Conservation (phyloP, 2,888 invertebrate species). For the Pediacus dermestoides region DNA sequence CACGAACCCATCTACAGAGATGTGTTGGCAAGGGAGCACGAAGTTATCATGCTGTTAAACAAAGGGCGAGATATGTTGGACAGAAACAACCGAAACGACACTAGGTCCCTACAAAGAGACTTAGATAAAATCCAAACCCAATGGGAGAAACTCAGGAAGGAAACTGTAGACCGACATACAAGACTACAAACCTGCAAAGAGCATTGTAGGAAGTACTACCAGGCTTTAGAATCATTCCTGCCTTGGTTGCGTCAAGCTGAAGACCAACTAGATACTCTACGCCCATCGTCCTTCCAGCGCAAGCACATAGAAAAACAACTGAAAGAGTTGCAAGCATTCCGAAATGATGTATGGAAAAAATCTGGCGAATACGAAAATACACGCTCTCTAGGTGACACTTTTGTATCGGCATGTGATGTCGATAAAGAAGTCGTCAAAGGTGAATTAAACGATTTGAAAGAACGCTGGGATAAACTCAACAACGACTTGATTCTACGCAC, state of each 20-base stretch:
- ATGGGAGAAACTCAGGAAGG: slow-evolving; percentile 89
- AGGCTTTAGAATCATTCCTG: slow-evolving; percentile 77
- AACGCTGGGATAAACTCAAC: slow-evolving; percentile 88
- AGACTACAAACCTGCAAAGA: slow-evolving; percentile 87
- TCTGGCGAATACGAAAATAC: slow-evolving; percentile 92
- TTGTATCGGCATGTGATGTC: slow-evolving; percentile 82
- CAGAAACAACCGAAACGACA: slow-evolving; percentile 50
- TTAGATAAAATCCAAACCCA: slow-evolving; percentile 85
- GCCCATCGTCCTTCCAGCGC: slow-evolving; percentile 77
- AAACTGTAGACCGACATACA: slow-evolving; percentile 81
- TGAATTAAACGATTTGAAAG: slow-evolving; percentile 76
- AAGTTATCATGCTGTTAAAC: slow-evolving; percentile 89
- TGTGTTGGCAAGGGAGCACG: slow-evolving; percentile 85
- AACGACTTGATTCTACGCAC: slow-evolving; percentile 74
- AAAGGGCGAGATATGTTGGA: slow-evolving; percentile 74
- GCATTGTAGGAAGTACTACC: slow-evolving; percentile 86
- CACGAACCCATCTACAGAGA: slow-evolving; percentile 89
- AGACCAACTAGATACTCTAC: slow-evolving; percentile 73
- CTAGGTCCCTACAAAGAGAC: slow-evolving; percentile 68
- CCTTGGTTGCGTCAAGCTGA: slow-evolving; percentile 88
- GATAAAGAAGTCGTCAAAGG: slow-evolving; percentile 87
- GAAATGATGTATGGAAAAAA: slow-evolving; percentile 91
- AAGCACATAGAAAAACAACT: slow-evolving; percentile 84
- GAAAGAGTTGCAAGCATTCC: slow-evolving; percentile 80
- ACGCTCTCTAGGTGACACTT: slow-evolving; percentile 79